Conservation (phyloP, 2,888 invertebrate species). For the Protodeltote pygarga region DNA sequence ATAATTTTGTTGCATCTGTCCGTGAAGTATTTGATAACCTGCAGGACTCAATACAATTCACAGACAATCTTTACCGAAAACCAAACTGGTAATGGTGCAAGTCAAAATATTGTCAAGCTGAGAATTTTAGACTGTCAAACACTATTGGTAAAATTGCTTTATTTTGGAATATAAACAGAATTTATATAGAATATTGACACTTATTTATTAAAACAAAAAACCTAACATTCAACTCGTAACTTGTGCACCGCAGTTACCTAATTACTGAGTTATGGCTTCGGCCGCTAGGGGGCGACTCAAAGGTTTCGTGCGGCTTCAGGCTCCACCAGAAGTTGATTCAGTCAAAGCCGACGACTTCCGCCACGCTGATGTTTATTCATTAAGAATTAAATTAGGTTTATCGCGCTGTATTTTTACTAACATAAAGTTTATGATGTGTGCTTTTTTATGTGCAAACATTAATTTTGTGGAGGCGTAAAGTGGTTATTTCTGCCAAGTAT, state of each 20-base stretch:
- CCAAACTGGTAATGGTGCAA: too few relatives aligned
- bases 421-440: conserved; percentile 27
- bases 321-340: conserved; percentile 24
- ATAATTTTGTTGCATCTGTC: too few relatives aligned
- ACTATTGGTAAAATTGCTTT: too few relatives aligned
- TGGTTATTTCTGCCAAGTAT: conserved; percentile 41
- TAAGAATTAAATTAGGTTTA: conserved; percentile 43
- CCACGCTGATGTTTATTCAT: conserved; percentile 45
- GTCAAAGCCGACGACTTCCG: conserved; percentile 31
- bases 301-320: conserved; percentile 27
- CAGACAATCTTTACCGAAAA: too few relatives aligned
- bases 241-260: conserved; percentile 25
- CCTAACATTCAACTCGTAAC: conserved; percentile 4
- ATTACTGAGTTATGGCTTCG: conserved; percentile 34
- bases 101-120: too few relatives aligned
- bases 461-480: conserved; percentile 38
- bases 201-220: too few relatives aligned
- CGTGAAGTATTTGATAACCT: too few relatives aligned
- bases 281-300: conserved; percentile 28
- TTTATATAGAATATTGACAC: too few relatives aligned
- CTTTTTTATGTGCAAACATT: conserved; percentile 39
- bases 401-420: conserved; percentile 31
- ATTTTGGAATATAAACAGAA: too few relatives aligned
- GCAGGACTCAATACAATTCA: too few relatives aligned
- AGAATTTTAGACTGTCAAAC: too few relatives aligned